These are phyloP conservation scores for Pheosia tremula DNA, from an alignment of 2,888 invertebrate species.

Conservation along the genomic window DNA sequence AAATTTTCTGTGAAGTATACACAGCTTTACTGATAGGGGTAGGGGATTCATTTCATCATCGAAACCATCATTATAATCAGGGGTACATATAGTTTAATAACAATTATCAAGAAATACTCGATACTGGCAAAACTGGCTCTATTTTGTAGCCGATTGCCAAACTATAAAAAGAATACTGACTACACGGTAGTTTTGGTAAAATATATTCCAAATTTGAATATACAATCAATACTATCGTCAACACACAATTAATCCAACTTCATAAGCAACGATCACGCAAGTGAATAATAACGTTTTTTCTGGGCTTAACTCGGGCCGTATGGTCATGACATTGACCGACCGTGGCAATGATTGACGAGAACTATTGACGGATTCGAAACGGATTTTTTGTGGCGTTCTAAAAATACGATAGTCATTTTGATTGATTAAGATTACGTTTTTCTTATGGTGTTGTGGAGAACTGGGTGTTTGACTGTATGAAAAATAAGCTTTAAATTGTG, in stretches of 20 bases:
- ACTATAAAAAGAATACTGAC: too few relatives aligned
- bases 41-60: too few relatives aligned
- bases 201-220: too few relatives aligned
- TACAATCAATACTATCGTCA: not conserved
- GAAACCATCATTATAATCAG: too few relatives aligned
- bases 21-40: too few relatives aligned
- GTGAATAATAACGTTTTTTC: not conserved
- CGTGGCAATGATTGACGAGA: slow-evolving; percentile 37
- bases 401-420: not conserved
- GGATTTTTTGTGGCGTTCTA: slow-evolving; percentile 9
- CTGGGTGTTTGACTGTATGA: not conserved
- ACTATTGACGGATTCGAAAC: slow-evolving; percentile 26
- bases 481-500: too few relatives aligned
- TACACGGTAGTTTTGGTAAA: too few relatives aligned
- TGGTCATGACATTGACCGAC: slow-evolving; percentile 56
- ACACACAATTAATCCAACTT: not conserved
- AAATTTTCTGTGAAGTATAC: too few relatives aligned
- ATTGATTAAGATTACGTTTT: not conserved
- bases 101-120: too few relatives aligned
- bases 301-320: not conserved
- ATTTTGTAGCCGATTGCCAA: too few relatives aligned
- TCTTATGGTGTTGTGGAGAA: not conserved
- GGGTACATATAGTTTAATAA: too few relatives aligned
- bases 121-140: too few relatives aligned
- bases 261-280: not conserved